Conservation (phyloP, 2,797 vertebrate genomes). For the Thalassophryne amazonica region DNA sequence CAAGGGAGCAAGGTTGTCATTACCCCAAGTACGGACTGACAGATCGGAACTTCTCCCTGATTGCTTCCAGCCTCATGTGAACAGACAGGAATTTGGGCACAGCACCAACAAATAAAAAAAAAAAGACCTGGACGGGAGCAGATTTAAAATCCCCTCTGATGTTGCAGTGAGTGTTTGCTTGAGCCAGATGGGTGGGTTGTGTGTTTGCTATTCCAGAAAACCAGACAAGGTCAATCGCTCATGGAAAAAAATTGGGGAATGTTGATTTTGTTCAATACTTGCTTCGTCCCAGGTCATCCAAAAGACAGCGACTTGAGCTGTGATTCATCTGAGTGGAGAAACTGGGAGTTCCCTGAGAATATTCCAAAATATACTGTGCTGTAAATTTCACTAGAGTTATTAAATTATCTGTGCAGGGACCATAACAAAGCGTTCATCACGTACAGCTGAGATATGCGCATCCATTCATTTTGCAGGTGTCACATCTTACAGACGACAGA, state of each 20-base stretch:
- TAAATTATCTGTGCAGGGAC: constrained; percentile 3
- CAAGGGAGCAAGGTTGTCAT: constrained; percentile 54
- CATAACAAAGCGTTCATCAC: constrained; percentile 1
- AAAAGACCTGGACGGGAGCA: constrained; percentile 49
- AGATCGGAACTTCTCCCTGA: constrained; percentile 65
- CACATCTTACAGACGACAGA: constrained; percentile 19
- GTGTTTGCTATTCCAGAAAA: constrained; percentile 8
- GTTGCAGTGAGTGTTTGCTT: constrained; percentile 38
- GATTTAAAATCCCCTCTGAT: constrained; percentile 49
- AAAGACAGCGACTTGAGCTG: constrained; percentile 12
- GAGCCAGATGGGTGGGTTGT: constrained; percentile 54
- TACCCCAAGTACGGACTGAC: constrained; percentile 64
- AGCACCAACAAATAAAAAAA: constrained; percentile 57
- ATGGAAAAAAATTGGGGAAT: not conserved
- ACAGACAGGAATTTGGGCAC: constrained; percentile 72
- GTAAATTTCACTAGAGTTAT: constrained; percentile 11
- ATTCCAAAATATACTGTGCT: constrained; percentile 21
- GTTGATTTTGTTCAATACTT: constrained; percentile 31
- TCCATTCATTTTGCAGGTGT: constrained; percentile 12
- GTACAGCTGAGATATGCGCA: too few relatives aligned
- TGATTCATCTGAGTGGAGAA: constrained; percentile 30
- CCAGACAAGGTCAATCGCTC: constrained; percentile 37
- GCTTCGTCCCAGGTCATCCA: constrained; percentile 35
- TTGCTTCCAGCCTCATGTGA: constrained; percentile 69
- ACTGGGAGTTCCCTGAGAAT: constrained; percentile 17